These are phyloP conservation scores for Bombus sylvicola DNA, from an alignment of 1,140 invertebrate species.

Conservation along the genomic window DNA sequence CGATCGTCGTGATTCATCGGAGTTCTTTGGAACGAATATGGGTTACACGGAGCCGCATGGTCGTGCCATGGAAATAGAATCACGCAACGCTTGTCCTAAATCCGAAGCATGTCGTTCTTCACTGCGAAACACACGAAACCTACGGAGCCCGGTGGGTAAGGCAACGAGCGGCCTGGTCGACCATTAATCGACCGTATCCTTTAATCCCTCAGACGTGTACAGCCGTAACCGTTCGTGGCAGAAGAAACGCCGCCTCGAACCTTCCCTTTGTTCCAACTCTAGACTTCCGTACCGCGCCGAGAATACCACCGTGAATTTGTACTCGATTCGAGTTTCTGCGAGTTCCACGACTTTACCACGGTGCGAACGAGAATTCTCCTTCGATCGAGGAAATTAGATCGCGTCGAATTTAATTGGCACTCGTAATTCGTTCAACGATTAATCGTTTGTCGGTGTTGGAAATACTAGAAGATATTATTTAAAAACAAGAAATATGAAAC, in stretches of 20 bases:
- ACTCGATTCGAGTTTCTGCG: not conserved
- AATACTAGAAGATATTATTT: not conserved
- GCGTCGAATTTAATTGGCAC: not conserved
- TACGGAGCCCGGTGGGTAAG: conserved; percentile 17
- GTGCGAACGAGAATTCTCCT: too few species aligned
- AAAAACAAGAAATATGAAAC: too few species aligned
- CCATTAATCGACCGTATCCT: conserved; percentile 57
- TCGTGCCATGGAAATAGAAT: conserved; percentile 59
- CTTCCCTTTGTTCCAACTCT: conserved; percentile 35
- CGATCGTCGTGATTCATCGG: conserved; percentile 54
- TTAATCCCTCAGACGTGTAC: conserved; percentile 44
- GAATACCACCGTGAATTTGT: not conserved
- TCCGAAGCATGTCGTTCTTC: conserved; percentile 43
- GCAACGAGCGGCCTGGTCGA: conserved; percentile 32
- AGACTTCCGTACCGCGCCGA: conserved; percentile 17
- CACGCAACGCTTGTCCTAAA: conserved; percentile 60
- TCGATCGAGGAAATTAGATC: not conserved
- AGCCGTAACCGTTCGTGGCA: conserved; percentile 31
- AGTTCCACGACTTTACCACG: not conserved
- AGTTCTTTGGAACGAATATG: conserved; percentile 46
- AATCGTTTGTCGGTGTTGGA: not conserved
- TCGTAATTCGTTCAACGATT: not conserved
- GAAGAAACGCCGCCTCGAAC: conserved; percentile 30
- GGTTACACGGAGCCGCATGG: conserved; percentile 41
- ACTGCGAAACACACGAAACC: conserved; percentile 43